Conservation (phyloP, 2,888 invertebrate species). For the Drosophila imparisetae region DNA sequence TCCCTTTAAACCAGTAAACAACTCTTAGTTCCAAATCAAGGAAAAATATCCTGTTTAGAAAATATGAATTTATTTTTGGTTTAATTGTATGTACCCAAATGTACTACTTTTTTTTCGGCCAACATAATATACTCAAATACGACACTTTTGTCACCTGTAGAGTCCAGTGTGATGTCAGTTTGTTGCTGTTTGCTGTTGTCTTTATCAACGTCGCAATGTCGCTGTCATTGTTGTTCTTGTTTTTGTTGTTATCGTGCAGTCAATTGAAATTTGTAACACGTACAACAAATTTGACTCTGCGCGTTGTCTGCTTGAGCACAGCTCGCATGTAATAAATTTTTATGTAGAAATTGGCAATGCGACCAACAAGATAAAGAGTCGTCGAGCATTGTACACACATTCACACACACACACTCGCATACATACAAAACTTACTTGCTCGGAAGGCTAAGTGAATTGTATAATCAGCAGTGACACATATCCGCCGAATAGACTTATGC, state of each 20-base stretch:
- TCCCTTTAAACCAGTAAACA: not conserved
- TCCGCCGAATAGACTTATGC: constrained; percentile 57
- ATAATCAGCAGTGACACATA: constrained; percentile 74
- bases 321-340: constrained; percentile 61
- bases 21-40: not conserved
- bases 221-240: constrained; percentile 22
- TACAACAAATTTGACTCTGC: constrained; percentile 65
- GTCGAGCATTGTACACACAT: constrained; percentile 3
- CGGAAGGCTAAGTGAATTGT: constrained; percentile 63
- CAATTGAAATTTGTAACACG: constrained; percentile 77
- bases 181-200: constrained; percentile 33
- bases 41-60: not conserved
- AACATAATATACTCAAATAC: not conserved
- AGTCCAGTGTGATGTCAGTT: constrained; percentile 19
- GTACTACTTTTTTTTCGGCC: too few species aligned
- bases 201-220: constrained; percentile 22
- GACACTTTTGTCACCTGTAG: constrained; percentile 54
- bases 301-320: constrained; percentile 32
- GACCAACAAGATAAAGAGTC: constrained; percentile 37
- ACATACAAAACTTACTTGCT: constrained; percentile 12
- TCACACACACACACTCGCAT: not conserved
- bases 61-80: not conserved
- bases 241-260: constrained; percentile 46
- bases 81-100: not conserved
- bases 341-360: constrained; percentile 69